Base-by-base conservation (phyloP, 2,888 invertebrate species). In the Leptinotarsa tumamoca region DNA sequence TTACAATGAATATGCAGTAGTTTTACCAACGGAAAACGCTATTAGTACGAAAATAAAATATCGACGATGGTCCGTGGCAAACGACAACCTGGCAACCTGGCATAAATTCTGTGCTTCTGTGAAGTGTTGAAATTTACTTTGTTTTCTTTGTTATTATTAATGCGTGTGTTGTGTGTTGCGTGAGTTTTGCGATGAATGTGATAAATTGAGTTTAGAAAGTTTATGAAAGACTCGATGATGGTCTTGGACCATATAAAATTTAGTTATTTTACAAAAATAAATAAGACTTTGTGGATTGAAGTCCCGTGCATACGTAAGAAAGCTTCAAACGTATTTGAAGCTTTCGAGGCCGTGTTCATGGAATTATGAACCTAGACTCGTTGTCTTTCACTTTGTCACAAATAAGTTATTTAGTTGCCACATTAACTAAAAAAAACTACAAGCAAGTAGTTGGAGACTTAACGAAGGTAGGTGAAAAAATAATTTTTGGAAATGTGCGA, bases 331-430 rank as follows among this genome's bases (percentile, higher is more conserved):
- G 90, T 91, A 92, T 94, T 96, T 96, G 96, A 96, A 96, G 96
- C 95, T 96, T 96, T 96, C 95, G 94, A 93, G 92, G 93, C 93
- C 92, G 94, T 86, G 88, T 89, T 89, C 90, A 90, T 90, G 96
- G 95, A 96, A 96, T 95, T 96, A 97, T 97, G 97, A 96, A 96
- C 95, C 96, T 97, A 94, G 98, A 98, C 94, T 95, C 97, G 93
- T 94, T 97, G 93, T 96, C 96, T 93, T 95, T 97, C 94, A 96
- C 97, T 93, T 95, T 98, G 94, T 96, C 96, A 93, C 97, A 98
- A 95, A 98, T 98, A 92, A 95, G 95, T 95, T 95, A 95, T 94
- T 95, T 97, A 91, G 96, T 98, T 93, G 93, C 94, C 90, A 96
- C 95, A 92, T 93, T 98, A 92, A 96, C 93, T 90, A 98, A 97